Evolutionary conservation across 2,888 invertebrate species (phyloP).

Genomic region (Cantharis nigra): DNA sequence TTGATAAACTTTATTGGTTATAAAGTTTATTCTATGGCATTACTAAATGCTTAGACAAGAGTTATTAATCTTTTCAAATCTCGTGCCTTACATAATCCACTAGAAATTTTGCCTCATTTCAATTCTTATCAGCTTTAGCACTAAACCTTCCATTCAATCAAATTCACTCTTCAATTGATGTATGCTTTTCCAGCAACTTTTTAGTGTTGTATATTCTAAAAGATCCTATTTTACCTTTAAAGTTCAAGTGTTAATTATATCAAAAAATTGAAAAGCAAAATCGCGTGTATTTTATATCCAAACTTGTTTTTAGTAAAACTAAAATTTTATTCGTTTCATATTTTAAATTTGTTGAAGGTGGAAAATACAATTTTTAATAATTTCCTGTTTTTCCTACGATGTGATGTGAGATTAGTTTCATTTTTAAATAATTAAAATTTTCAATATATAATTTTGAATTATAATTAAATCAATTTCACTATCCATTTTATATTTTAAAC

Average conservation of each 20-base stretch:
- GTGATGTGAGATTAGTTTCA: background rate
- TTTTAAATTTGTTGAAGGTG: too few species aligned
- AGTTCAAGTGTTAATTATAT: background rate
- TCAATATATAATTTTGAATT: background rate
- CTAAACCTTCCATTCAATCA: constrained; percentile 21
- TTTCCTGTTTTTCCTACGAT: background rate
- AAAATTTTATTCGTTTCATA: background rate
- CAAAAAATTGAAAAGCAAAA: background rate
- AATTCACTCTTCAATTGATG: constrained; percentile 10
- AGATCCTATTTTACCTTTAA: background rate
- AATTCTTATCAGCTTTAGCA: constrained; percentile 19
- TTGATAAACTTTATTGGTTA: background rate
- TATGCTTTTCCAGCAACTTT: constrained; percentile 10
- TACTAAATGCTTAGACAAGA: constrained; percentile 5
- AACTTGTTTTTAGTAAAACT: background rate
- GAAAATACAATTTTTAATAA: background rate
- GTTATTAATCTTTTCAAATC: constrained; percentile 14
- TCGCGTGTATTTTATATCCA: background rate
- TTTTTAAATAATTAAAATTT: background rate
- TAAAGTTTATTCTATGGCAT: background rate
- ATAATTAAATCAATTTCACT: background rate
- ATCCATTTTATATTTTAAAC: too few species aligned
- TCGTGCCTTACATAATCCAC: constrained; percentile 11
- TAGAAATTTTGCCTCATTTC: constrained; percentile 16
- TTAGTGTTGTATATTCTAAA: background rate